Evolutionary conservation across 2,888 invertebrate genomes (phyloP), one percentile per base, ranked within the genome.

Genomic region (Pecten maximus): DNA sequence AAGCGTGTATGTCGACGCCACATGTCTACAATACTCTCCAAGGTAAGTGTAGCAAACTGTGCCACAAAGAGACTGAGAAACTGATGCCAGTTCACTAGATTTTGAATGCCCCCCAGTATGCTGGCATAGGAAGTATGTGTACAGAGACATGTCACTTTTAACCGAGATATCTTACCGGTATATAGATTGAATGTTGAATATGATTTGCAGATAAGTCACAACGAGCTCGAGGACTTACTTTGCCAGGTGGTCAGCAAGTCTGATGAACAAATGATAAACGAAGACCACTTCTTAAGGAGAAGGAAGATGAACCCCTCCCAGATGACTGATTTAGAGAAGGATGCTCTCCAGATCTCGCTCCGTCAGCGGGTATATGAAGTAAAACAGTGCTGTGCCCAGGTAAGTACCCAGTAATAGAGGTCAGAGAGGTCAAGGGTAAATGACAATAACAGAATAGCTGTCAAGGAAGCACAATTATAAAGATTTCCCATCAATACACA

Each of bases 381-480:
- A 15, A 87, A 91, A n/a, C 48, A 89, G 44, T 94, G 94, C 40
- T 94, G 94, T 91, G 86, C 88, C 15, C 87, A 90, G 91, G 94
- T 93, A 88, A 89, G 90, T 50, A 40, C n/a, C 19, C 23, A 39
- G 12, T 35, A 40, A 40, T 28, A 6, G 16, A n/a, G 40, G 35
- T 40, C 10, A 28, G 35, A 74, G 4, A 60, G 60, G 60, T 60
- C 60, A 60, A 60, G 23, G 15, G 23, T 44, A 10, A 44, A 12
- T 10, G 44, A 10, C 44, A 10, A 12, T 10, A 10, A 10, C 6
- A 12, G 12, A 10, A 12, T 10, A 44, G 12, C 44, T 12, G 6
- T 12, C 12, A 44, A 10, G 8, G 12, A 44, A 44, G 44, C 12
- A 44, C 12, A 44, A 44, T 12, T 44, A 44, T 44, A 44, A 6